Base-by-base conservation (phyloP, 2,888 invertebrate species). In the Ophioninae sp. region DNA sequence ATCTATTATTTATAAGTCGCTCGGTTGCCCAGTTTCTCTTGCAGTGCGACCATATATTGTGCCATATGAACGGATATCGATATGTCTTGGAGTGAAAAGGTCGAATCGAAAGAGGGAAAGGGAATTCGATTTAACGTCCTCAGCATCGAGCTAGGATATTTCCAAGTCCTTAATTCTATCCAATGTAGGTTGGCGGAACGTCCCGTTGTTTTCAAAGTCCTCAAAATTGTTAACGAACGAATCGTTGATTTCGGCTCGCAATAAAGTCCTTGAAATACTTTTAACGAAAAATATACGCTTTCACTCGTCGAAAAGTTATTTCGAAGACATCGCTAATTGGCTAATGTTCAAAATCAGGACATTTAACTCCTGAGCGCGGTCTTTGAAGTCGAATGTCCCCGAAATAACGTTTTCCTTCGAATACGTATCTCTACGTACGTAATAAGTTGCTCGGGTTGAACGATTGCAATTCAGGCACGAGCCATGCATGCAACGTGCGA, bases 381-480 rank as follows among this genome's bases (percentile, higher is more conserved):
- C 23, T 7, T 44, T 13, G 13, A 44, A 41, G 10, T 23, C 6
- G 13, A 44, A 67, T 44, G 23, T 44, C 41, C 20, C 59, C 37
- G n/a, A 59, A 37, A n/a, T 20, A 13, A 76, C 44, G 7, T 41
- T 61, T 68, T 17, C 10, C 57, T 17, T 39, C 20, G 37, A 21
- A 39, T 39, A 64, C 8, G 41, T n/a, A 17, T 44, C 62, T 23
- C 39, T 41, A 20, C 44, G 41, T 67, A 72, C 76, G 83, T 79
- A 77, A 83, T 72, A 77, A 80, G 77, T 73, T 57, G 21, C 37
- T 76, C 70, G 72, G 79, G 37, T 41, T 73, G 64, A 76, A 77
- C 76, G 79, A 83, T 83, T 80, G 68, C 83, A 80, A 83, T 83
- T 73, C 76, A 83, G 80, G 83, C 83, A 80, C 83, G 83, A 79